phyloP scores from a whole-genome alignment of 2,797 vertebrate genomes.

The Dermochelys coriacea region DNA sequence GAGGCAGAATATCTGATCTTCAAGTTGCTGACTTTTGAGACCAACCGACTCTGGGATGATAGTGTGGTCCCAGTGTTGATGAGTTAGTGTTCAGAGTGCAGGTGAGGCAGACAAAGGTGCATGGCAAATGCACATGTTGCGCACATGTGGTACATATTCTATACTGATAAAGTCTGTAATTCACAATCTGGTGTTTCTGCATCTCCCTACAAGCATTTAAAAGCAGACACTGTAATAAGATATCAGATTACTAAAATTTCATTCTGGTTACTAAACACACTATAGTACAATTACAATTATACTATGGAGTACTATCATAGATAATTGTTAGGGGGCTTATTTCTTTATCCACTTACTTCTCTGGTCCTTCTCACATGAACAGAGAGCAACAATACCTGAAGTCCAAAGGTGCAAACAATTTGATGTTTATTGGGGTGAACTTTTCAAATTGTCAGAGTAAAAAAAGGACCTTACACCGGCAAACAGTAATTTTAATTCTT shows the following conservation, averaged over 20 bases:
- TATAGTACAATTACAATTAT: neutral
- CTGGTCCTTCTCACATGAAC: no score
- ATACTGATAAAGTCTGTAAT: rapidly evolving
- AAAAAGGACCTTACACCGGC: no score
- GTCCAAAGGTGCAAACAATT: no score
- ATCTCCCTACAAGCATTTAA: neutral
- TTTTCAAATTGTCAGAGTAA: no score
- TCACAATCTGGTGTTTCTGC: neutral
- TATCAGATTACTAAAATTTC: rapidly evolving
- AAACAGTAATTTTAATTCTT: no score
- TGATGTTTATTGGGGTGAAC: no score
- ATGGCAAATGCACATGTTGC: neutral
- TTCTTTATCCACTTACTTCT: no score
- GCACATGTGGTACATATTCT: rapidly evolving
- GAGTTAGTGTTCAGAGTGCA: neutral
- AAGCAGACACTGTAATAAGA: rapidly evolving
- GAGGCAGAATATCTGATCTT: neutral
- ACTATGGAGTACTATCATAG: neutral
- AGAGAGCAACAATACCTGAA: no score
- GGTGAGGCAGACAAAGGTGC: neutral
- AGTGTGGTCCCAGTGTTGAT: neutral
- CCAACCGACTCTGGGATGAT: neutral
- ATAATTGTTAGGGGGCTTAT: no score
- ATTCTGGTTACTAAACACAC: neutral
- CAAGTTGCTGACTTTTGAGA: neutral